A percentile compares a stretch with the other conserved stretches of the same genome.
Conservation (phyloP, 2,888 invertebrate species). For the Gibbula magus region DNA sequence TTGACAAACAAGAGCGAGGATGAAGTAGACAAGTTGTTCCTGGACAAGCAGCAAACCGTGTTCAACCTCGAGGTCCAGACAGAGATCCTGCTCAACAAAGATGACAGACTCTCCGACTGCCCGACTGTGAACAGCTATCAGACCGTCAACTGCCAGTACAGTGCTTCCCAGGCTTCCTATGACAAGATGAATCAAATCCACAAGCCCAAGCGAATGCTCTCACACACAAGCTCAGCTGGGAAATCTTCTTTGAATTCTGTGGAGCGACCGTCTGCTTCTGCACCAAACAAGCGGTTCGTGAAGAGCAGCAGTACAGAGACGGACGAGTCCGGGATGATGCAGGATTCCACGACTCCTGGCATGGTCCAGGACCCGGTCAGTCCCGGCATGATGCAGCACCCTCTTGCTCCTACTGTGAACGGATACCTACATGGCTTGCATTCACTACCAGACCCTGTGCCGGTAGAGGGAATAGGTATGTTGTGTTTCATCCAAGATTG, state of each 20-base stretch:
- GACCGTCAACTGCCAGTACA: background rate
- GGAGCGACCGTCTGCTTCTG: slow-evolving; percentile 10
- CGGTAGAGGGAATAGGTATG: background rate
- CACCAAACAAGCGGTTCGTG: slow-evolving; percentile 16
- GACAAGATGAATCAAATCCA: background rate
- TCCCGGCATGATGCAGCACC: background rate
- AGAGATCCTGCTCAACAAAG: background rate
- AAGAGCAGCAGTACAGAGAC: slow-evolving; percentile 27
- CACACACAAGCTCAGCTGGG: background rate
- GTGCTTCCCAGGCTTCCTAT: background rate
- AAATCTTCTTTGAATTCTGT: slow-evolving; percentile 18
- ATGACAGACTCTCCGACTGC: background rate
- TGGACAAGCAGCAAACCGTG: background rate
- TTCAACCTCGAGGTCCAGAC: background rate
- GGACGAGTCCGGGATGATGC: background rate
- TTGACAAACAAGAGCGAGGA: slow-evolving; percentile 17
- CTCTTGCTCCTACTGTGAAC: background rate
- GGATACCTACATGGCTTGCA: background rate
- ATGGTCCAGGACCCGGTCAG: too few species aligned
- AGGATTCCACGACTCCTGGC: too few species aligned
- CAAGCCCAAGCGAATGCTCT: background rate
- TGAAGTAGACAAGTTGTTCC: slow-evolving; percentile 24
- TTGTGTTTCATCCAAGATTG: background rate
- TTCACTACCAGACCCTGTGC: background rate
- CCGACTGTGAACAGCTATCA: background rate